These are phyloP conservation scores for Xerus rutilus DNA, from an alignment of 2,797 vertebrate genomes.

Conservation along the genomic window DNA sequence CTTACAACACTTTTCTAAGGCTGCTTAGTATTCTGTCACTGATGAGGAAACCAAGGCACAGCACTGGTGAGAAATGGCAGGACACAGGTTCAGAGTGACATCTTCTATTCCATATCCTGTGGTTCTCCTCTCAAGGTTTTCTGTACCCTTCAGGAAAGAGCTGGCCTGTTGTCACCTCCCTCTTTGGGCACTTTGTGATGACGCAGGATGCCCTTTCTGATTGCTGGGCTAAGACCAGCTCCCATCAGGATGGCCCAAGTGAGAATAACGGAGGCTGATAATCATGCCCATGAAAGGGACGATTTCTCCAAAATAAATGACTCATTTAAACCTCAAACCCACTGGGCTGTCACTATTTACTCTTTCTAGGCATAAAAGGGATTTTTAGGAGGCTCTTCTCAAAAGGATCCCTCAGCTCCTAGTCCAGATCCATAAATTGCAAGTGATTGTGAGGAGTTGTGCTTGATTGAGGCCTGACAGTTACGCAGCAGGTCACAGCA, in stretches of 20 bases:
- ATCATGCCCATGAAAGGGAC: neutral
- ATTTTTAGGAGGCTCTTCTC: neutral
- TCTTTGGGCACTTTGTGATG: neutral
- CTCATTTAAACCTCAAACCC: neutral
- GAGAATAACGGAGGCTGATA: neutral
- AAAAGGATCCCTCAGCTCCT: neutral
- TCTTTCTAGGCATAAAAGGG: neutral
- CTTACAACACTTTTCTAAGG: neutral
- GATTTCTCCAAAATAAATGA: slow-evolving; percentile 12
- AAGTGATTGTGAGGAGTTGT: neutral
- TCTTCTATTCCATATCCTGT: neutral
- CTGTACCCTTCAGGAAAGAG: neutral
- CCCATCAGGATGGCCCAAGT: neutral
- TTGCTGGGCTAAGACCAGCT: neutral
- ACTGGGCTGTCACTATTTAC: neutral
- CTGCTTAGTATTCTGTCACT: neutral
- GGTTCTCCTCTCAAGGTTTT: neutral
- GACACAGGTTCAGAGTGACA: neutral
- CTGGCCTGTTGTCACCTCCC: neutral
- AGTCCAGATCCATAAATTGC: slow-evolving; percentile 23
- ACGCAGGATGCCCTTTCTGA: neutral
- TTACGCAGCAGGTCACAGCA: slow-evolving; percentile 57
- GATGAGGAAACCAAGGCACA: neutral
- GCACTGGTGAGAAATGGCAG: neutral
- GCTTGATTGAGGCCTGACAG: slow-evolving; percentile 54